Evolutionary conservation across 1,140 invertebrate species (phyloP).

Genomic region (Teleopsis dalmanni): DNA sequence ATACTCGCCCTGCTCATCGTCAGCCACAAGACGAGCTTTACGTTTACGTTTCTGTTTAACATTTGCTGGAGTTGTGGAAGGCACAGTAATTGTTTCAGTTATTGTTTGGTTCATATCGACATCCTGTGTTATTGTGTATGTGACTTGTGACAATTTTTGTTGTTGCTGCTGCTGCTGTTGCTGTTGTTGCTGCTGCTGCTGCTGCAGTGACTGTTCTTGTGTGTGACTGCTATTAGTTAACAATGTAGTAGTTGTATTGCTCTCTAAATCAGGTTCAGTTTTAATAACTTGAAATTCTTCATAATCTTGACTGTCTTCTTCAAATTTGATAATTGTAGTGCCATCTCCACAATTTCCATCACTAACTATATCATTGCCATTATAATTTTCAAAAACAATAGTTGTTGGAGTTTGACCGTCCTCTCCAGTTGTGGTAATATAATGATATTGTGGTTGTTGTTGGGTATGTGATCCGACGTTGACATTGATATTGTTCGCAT

Average conservation of each 20-base stretch:
- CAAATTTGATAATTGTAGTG: slow-evolving; percentile 40
- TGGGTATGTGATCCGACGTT: slow-evolving; percentile 3
- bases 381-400: slow-evolving; percentile 40
- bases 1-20: slow-evolving; percentile 76
- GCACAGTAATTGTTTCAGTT: slow-evolving; percentile 16
- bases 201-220: slow-evolving; percentile 1
- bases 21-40: slow-evolving; percentile 66
- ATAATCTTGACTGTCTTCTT: slow-evolving; percentile 18
- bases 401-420: slow-evolving; percentile 34
- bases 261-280: slow-evolving; percentile 1
- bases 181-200: slow-evolving; percentile 13
- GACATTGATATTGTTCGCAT: neutral
- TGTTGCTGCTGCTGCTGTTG: slow-evolving; percentile 13
- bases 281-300: slow-evolving; percentile 9
- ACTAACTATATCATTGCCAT: slow-evolving; percentile 6
- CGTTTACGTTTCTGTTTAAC: slow-evolving; percentile 54
- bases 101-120: slow-evolving; percentile 18
- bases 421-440: slow-evolving; percentile 36
- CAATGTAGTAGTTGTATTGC: neutral
- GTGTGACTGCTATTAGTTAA: neutral
- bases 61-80: slow-evolving; percentile 25
- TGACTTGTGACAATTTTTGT: slow-evolving; percentile 12
- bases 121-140: slow-evolving; percentile 12
- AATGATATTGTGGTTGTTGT: slow-evolving; percentile 24
- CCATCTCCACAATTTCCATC: slow-evolving; percentile 13